Conservation (phyloP, 2,113 vertebrate genomes). For the Abramis brama region DNA sequence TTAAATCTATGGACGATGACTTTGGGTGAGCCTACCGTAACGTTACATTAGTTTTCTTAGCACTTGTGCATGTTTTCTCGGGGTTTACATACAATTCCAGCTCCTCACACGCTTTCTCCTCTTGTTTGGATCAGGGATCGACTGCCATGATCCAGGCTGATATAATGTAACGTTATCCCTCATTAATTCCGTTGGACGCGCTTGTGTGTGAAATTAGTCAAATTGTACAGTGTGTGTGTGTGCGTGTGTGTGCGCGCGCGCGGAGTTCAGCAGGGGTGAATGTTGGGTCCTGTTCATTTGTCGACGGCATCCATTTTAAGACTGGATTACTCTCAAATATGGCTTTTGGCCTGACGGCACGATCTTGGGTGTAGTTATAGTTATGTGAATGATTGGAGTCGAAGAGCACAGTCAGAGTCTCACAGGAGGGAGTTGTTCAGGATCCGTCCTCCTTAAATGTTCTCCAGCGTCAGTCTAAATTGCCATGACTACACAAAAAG, state of each 20-base stretch:
- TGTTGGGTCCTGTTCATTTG: slow-evolving; percentile 25
- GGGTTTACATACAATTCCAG: not conserved
- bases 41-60: slow-evolving; percentile 4
- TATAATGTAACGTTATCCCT: not conserved
- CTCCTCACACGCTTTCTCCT: not conserved
- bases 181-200: not conserved
- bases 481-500: slow-evolving; percentile 45
- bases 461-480: slow-evolving; percentile 22
- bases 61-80: slow-evolving; percentile 4
- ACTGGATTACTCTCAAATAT: slow-evolving; percentile 46
- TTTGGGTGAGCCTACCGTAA: slow-evolving; percentile 83
- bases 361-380: slow-evolving; percentile 17
- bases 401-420: not conserved
- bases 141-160: not conserved
- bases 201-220: not conserved
- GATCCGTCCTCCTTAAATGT: not conserved
- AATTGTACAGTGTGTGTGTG: not conserved
- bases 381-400: not conserved
- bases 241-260: not conserved
- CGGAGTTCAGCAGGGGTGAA: slow-evolving; percentile 38
- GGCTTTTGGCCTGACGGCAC: slow-evolving; percentile 31
- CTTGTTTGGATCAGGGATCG: slow-evolving; percentile 1
- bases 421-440: not conserved
- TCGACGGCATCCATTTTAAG: slow-evolving; percentile 53
- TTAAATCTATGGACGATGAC: slow-evolving; percentile 99